Conservation (phyloP, 1,140 invertebrate species). For the Magallana ariakensis region DNA sequence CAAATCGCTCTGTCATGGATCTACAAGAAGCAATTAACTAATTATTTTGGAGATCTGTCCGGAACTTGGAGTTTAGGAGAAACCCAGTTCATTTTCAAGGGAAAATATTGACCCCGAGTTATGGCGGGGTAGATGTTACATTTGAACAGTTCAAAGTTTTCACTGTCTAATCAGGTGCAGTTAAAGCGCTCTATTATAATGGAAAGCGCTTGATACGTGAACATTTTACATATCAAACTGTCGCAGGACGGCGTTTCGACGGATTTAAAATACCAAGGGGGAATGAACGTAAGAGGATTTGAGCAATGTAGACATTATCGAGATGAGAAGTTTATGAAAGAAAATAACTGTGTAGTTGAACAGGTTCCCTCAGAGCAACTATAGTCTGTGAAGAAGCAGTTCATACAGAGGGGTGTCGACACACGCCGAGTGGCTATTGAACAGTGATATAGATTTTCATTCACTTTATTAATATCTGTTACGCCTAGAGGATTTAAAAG, state of each 20-base stretch:
- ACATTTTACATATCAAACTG: conserved; percentile 32
- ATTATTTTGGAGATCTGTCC: conserved; percentile 10
- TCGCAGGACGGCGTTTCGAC: not conserved
- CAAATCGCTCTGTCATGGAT: conserved; percentile 1
- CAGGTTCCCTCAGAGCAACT: not conserved
- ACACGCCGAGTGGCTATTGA: not conserved
- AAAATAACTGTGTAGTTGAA: conserved; percentile 29
- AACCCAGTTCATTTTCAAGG: not conserved
- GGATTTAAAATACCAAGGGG: conserved; percentile 21
- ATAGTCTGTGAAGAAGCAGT: not conserved
- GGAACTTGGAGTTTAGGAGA: not conserved
- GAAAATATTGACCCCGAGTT: conserved; percentile 17
- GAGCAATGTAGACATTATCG: conserved; percentile 30
- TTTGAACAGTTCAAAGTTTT: conserved; percentile 19
- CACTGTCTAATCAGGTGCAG: conserved; percentile 3
- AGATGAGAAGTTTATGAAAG: conserved; percentile 32
- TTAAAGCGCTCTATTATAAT: conserved; percentile 15
- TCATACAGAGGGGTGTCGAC: not conserved
- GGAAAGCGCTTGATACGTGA: conserved; percentile 19
- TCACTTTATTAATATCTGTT: conserved; percentile 12
- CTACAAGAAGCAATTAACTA: not conserved
- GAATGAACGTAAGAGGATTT: conserved; percentile 35
- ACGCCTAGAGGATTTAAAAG: not conserved
- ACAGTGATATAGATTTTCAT: not conserved
- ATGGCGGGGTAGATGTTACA: not conserved